Evolutionary conservation across 2,797 vertebrate genomes (phyloP), one percentile per base, ranked within the genome.

Genomic region (Echiichthys vipera): DNA sequence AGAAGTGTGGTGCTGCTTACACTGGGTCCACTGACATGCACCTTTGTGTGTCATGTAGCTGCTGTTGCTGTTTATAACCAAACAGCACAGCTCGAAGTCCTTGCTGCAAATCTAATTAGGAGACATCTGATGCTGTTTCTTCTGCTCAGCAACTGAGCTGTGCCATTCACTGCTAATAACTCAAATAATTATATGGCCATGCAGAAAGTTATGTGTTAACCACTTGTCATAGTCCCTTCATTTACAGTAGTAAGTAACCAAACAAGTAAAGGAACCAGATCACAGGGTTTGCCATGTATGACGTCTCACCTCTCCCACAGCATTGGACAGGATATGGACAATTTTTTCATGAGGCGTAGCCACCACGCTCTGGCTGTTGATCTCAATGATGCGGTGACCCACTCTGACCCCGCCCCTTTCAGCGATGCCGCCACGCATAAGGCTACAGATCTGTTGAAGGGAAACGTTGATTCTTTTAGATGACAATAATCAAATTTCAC

Each of bases 341-440:
- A 99, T 99, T 81, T 97, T 99, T 85, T 99, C 97, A 3, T 99
- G 97, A 1, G 97, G 96, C 0, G 96, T 99, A 73, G 98, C 97
- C 51, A 99, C 98, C 46, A 99, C 97, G 0, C 98, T 99, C 93
- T 99, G 97, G 39, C 96, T 94, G 2, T 98, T 99, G 90, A 99
- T 99, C 85, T 99, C 98, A 53, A 99, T 99, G 85, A 99, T 99
- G 47, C 97, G 95, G 86, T 99, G 98, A 45, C 98, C 98, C 1
- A 99, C 98, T n/a, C 98, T 95, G 55, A 99, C 96, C 0, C 98
- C 98, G 0, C 98, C 98, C 50, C 98, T 90, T 80, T 99, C 98
- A 1, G 98, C 98, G 53, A 99, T 99, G 5, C 98, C 97, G 2
- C 98, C 98, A 71, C 98, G 94, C 97, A 99, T 98, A 76, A 99